These are phyloP conservation scores for Alectura lathami DNA, from an alignment of 2,113 vertebrate genomes.

Conservation along the genomic window DNA sequence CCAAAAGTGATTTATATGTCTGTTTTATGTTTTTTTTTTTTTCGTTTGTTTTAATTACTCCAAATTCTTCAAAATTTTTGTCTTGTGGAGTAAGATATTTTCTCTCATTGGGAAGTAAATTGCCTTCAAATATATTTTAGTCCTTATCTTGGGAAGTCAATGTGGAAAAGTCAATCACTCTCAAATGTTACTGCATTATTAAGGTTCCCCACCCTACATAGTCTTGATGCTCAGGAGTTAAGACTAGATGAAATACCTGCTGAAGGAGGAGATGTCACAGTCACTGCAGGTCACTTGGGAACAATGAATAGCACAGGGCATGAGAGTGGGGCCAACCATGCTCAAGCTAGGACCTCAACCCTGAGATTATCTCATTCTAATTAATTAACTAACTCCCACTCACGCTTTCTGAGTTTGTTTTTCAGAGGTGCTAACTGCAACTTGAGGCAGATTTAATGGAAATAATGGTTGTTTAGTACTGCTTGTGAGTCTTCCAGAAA, in stretches of 20 bases:
- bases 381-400: not conserved
- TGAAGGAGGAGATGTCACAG: accelerated
- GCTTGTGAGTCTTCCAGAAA: not conserved
- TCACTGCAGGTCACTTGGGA: not conserved
- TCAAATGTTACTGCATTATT: not conserved
- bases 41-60: not conserved
- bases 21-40: not conserved
- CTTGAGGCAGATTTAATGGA: not conserved
- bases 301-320: accelerated
- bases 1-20: not conserved
- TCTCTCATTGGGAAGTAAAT: not conserved
- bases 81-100: not conserved
- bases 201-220: not conserved
- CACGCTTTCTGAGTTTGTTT: not conserved
- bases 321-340: not conserved
- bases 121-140: not conserved
- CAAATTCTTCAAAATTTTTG: not conserved
- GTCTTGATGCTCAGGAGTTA: not conserved
- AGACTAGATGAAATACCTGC: not conserved
- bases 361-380: not conserved
- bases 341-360: not conserved
- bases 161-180: not conserved
- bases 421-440: not conserved
- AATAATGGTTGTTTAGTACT: not conserved
- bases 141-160: not conserved